Evolutionary conservation across 1,140 invertebrate species (phyloP), one percentile per base, ranked within the genome.

Genomic region (Platyura marginata): DNA sequence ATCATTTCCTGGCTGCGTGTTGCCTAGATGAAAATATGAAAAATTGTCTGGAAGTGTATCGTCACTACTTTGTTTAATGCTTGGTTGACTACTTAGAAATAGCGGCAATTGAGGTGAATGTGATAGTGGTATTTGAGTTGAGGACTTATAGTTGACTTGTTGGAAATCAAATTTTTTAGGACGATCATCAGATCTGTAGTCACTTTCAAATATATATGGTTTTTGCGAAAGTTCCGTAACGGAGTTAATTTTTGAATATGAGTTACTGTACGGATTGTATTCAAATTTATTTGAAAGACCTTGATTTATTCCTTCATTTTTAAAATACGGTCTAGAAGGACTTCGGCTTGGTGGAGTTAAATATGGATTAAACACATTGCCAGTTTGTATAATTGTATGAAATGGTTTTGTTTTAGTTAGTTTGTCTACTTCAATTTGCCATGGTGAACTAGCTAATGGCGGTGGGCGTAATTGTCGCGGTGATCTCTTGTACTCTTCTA

Each of bases 11-110:
- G 6, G 25, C 6, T 29, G 13, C 10, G 10, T 49, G 44, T 57
- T 59, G 15, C 56, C 56, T 38, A 61, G 44, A 42, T 60, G 59
- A 37, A 59, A 61, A 32, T 60, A 61, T 2, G 55, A 51, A 44
- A 57, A 61, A 35, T 59, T 61, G 40, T 57, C 54, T 2, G 40
- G 49, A 39, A 29, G 6, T 15, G 13, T 58, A 53, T 32, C 55
- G n/a, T 25, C 57, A 48, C 23, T 10, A 10, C 21, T 57, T 59
- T 2, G 56, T 45, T 25, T 50, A 13, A 29, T 8, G 6, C 13
- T 29, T 13, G 25, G 25, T 29, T 29, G 6, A 29, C 13, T 29
- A 8, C 6, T 8, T 8, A 8, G 13, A 29, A 29, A 8, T 29
- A 13, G 25, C 6, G 25, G 6, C 6, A 8, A 8, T 13, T 29